A percentile compares a stretch with the other conserved stretches of the same genome.
Evolutionary conservation across 2,797 vertebrate species (phyloP).

Genomic region (Hypotaenidia philippensis): DNA sequence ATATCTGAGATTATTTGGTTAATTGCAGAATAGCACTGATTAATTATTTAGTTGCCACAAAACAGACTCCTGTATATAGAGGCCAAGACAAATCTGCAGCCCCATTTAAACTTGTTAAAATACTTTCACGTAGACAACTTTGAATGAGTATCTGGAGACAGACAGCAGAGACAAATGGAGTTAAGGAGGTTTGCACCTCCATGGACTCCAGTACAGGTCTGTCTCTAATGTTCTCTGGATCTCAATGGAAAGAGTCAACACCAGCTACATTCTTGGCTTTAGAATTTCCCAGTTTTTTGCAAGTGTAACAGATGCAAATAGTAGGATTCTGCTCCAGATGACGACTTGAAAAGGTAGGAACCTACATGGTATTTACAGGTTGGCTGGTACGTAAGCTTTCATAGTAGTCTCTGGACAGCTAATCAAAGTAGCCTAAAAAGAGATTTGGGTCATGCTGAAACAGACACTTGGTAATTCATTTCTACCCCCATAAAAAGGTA

Average conservation of each 20-base stretch:
- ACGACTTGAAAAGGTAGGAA: background rate
- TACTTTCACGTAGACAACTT: background rate
- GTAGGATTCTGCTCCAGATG: background rate
- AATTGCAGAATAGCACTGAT: conserved; percentile 16
- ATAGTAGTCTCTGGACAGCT: background rate
- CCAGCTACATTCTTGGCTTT: background rate
- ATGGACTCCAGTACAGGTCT: background rate
- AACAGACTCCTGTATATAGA: background rate
- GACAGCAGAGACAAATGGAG: background rate
- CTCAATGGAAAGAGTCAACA: background rate
- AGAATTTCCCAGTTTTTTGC: background rate
- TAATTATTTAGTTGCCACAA: conserved; percentile 39
- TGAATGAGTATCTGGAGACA: background rate
- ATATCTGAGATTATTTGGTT: conserved; percentile 25
- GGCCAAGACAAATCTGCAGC: background rate
- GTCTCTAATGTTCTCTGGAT: background rate
- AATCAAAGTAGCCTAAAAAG: background rate
- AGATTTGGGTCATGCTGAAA: background rate
- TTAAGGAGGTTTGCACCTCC: background rate
- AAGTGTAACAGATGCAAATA: background rate
- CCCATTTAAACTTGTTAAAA: conserved; percentile 20
- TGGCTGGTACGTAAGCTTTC: background rate
- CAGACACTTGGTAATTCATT: background rate
- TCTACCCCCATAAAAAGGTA: background rate
- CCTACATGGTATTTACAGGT: background rate